A percentile compares a stretch with the other conserved stretches of the same genome.
Conservation (phyloP, 2,113 vertebrate species). For the Vireo altiloquus region DNA sequence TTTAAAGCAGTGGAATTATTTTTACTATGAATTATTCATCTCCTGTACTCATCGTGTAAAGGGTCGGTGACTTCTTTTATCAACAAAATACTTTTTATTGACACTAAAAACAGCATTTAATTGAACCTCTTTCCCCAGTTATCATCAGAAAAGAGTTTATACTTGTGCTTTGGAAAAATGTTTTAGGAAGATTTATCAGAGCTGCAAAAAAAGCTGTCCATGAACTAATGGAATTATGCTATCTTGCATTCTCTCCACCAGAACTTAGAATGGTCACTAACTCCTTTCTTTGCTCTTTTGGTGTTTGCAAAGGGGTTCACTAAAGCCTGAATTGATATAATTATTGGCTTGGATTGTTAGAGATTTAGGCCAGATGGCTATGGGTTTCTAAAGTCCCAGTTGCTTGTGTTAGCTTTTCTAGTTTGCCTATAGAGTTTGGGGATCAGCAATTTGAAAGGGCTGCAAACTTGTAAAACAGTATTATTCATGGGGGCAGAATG, state of each 20-base stretch:
- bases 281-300: conserved; percentile 78
- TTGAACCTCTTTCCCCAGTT: conserved; percentile 55
- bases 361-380: conserved; percentile 84
- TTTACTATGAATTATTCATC: conserved; percentile 65
- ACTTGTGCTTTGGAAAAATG: conserved; percentile 46
- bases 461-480: conserved; percentile 84
- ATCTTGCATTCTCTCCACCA: conserved; percentile 70
- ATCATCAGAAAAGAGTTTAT: conserved; percentile 54
- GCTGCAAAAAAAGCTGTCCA: conserved; percentile 56
- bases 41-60: not conserved
- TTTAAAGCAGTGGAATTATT: conserved; percentile 36
- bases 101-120: conserved; percentile 50
- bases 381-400: conserved; percentile 79
- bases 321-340: conserved; percentile 81
- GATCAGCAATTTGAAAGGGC: conserved; percentile 76
- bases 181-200: conserved; percentile 59
- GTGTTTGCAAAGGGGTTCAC: conserved; percentile 69
- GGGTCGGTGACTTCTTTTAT: conserved; percentile 44
- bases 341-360: conserved; percentile 83
- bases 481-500: conserved; percentile 86
- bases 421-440: conserved; percentile 76
- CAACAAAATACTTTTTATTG: conserved; percentile 51
- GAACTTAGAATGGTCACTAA: conserved; percentile 71
- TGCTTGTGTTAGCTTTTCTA: conserved; percentile 79
- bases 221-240: conserved; percentile 75